Percentiles rank a stretch among this genome's conserved stretches.
phyloP scores from a whole-genome alignment of 1,140 invertebrate species.

The Aphidius ervi region DNA sequence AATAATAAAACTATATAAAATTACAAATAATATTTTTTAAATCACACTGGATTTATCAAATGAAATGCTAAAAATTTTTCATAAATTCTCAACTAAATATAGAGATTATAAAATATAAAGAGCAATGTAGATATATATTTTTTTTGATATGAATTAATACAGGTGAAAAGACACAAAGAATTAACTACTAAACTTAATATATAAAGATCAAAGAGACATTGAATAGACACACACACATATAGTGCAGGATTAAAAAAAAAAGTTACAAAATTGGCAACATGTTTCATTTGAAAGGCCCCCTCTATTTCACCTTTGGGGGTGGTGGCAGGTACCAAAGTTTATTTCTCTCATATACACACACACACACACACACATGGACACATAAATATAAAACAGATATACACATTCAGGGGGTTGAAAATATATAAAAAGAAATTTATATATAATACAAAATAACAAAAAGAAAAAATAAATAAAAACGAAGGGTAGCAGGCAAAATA shows the following conservation, averaged over 20 bases:
- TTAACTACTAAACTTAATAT: conserved; percentile 30
- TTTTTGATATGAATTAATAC: conserved; percentile 18
- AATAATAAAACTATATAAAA: too few relatives aligned
- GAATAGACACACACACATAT: not conserved
- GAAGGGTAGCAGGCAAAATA: not conserved
- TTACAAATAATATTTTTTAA: too few relatives aligned
- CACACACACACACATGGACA: too few relatives aligned
- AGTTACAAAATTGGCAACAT: too few relatives aligned
- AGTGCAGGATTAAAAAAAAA: conserved; percentile 12
- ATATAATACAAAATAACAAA: conserved; percentile 25
- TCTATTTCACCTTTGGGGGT: conserved; percentile 41
- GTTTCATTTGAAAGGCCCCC: not conserved
- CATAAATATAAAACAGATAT: too few relatives aligned
- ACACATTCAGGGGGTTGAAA: conserved; percentile 10
- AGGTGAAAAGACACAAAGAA: conserved; percentile 34
- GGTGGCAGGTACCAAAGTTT: conserved; percentile 43
- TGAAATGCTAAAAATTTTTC: too few relatives aligned
- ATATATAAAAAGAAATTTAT: conserved; percentile 37
- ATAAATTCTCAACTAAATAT: too few relatives aligned
- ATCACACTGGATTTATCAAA: too few relatives aligned
- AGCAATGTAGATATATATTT: too few relatives aligned
- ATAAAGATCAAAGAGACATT: conserved; percentile 42
- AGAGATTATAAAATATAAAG: too few relatives aligned
- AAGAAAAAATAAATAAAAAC: not conserved
- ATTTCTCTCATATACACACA: too few relatives aligned